Evolutionary conservation across 2,888 invertebrate genomes (phyloP).

Genomic region (Unio pictorum): DNA sequence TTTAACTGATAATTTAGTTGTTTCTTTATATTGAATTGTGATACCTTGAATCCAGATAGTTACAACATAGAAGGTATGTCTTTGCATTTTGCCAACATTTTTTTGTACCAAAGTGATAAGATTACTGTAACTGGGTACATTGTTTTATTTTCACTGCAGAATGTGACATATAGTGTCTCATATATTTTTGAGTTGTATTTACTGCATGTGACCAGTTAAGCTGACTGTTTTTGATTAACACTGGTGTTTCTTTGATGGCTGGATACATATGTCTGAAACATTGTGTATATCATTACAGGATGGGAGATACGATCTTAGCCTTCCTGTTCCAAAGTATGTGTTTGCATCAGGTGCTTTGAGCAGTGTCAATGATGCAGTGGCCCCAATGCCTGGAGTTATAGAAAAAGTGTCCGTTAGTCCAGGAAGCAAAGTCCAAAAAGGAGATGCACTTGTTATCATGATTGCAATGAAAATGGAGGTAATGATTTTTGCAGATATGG

Average conservation of each 20-base stretch:
- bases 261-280: neutral
- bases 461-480: slow-evolving; percentile 99
- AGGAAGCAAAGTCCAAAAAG: slow-evolving; percentile 87
- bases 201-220: neutral
- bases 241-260: too few relatives aligned
- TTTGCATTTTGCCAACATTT: neutral
- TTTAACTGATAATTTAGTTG: too few relatives aligned
- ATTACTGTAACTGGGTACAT: too few relatives aligned
- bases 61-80: too few relatives aligned
- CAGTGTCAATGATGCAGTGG: slow-evolving; percentile 76
- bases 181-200: neutral
- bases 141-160: too few relatives aligned
- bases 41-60: too few relatives aligned
- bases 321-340: slow-evolving; percentile 73
- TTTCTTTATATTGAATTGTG: too few relatives aligned
- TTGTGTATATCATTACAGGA: slow-evolving; percentile 44
- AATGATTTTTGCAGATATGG: slow-evolving; percentile 24
- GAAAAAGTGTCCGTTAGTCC: slow-evolving; percentile 89
- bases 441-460: slow-evolving; percentile 92
- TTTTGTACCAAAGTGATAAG: too few relatives aligned
- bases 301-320: slow-evolving; percentile 56
- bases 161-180: neutral
- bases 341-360: slow-evolving; percentile 64
- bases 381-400: slow-evolving; percentile 97
- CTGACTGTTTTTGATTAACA: neutral